Conservation (phyloP, 2,113 vertebrate genomes). For the Notothenia rossii region DNA sequence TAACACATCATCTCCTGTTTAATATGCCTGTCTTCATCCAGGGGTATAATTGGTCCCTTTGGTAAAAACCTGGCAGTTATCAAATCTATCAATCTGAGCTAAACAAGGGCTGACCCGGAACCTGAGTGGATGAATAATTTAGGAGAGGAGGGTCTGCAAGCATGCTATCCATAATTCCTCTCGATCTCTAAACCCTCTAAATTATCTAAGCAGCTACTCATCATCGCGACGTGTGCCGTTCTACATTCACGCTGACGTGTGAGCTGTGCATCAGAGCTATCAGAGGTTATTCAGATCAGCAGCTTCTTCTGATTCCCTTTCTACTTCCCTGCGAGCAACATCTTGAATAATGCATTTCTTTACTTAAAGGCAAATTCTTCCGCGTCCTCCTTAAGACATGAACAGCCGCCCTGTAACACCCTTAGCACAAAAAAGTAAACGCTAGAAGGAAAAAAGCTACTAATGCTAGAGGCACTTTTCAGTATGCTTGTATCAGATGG, state of each 20-base stretch:
- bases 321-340: conserved; percentile 21
- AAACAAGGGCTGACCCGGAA: conserved; percentile 60
- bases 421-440: neutral
- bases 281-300: conserved; percentile 55
- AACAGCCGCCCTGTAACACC: conserved; percentile 25
- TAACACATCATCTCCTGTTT: conserved; percentile 55
- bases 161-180: conserved; percentile 46
- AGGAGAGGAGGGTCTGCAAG: conserved; percentile 17
- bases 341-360: conserved; percentile 65
- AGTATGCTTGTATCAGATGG: conserved; percentile 11
- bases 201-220: conserved; percentile 50
- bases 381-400: conserved; percentile 26
- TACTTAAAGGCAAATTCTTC: conserved; percentile 38
- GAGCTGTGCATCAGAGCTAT: conserved; percentile 57
- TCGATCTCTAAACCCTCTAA: conserved; percentile 42
- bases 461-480: neutral
- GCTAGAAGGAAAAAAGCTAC: neutral
- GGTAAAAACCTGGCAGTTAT: conserved; percentile 56
- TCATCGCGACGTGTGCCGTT: conserved; percentile 6
- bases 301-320: conserved; percentile 44
- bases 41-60: conserved; percentile 52
- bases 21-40: conserved; percentile 40
- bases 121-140: conserved; percentile 56
- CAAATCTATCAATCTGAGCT: conserved; percentile 63
- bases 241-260: conserved; percentile 54